Evolutionary conservation across 2,797 vertebrate genomes (phyloP), one percentile per base, ranked within the genome.

Genomic region (Hypotaenidia okinawae): DNA sequence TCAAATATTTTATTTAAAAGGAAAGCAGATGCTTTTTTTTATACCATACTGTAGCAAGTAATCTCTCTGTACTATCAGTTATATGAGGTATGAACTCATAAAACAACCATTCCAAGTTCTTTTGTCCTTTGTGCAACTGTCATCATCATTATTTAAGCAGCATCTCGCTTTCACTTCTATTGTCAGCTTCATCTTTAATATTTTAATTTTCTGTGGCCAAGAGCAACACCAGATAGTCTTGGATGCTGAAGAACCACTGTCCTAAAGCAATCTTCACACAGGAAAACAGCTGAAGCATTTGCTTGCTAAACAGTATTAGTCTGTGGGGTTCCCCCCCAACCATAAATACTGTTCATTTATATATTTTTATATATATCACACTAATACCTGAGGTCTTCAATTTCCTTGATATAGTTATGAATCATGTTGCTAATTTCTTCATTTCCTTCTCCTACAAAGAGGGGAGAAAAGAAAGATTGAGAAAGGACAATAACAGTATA

Each of bases 381-480:
- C 28, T 95, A 92, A 90, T 98, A 99, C 99, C 99, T 98, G 93
- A 99, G 98, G 75, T 99, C 99, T 98, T 99, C 99, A 17, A 99
- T 99, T 97, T 99, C 99, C 97, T 99, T 99, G 95, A 99, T 99
- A 95, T 99, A 99, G 96, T 98, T 98, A 96, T 99, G 98, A 97
- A 99, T 99, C 99, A 99, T 99, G 97, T 99, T 99, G 96, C 99
- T 99, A 67, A 99, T 99, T 96, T 99, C 99, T 97, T 99, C 99
- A 94, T 98, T 99, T 63, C 98, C 99, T 97, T 99, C 99, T 91
- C 99, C 99, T 99, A 47, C 19, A 23, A 47, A 47, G 69, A 95
- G 14, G 15, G 15, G 18, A 16, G 5, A 54, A 85, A 16, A 84
- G 23, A 62, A 66, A 76, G 5, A 77, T 59, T 90, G 55, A 58